Evolutionary conservation across 2,113 vertebrate genomes (phyloP).

Genomic region (Aix galericulata): DNA sequence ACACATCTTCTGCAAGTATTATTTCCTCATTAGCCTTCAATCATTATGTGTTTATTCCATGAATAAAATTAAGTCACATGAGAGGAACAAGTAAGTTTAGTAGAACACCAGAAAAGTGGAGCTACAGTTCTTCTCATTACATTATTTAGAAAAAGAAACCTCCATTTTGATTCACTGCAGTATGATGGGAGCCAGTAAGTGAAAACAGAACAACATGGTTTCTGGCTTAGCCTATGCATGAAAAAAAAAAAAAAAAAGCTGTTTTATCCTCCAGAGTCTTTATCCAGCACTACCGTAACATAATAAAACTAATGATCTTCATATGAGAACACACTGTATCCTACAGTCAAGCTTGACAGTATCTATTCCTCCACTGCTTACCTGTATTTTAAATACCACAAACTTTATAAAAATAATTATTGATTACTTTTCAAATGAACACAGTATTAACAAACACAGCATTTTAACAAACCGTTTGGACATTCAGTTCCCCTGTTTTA

Average conservation of each 20-base stretch:
- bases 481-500: not conserved
- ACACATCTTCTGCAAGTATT: not conserved
- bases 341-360: not conserved
- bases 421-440: conserved; percentile 15
- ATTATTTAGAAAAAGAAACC: not conserved
- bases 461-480: conserved; percentile 16
- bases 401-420: conserved; percentile 34
- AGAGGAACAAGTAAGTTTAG: not conserved
- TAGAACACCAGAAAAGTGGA: not conserved
- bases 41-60: not conserved
- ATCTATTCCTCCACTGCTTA: not conserved
- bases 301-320: not conserved
- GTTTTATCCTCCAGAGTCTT: not conserved
- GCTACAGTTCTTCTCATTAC: not conserved
- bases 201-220: not conserved
- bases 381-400: conserved; percentile 18
- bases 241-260: not conserved
- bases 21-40: not conserved
- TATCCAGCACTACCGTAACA: not conserved
- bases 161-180: not conserved
- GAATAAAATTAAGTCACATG: conserved; percentile 25
- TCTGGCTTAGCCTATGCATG: not conserved
- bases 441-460: not conserved
- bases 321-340: not conserved
- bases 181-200: conserved; percentile 5